These are phyloP conservation scores for Parnassius apollo DNA, from an alignment of 2,888 invertebrate genomes.

Conservation along the genomic window DNA sequence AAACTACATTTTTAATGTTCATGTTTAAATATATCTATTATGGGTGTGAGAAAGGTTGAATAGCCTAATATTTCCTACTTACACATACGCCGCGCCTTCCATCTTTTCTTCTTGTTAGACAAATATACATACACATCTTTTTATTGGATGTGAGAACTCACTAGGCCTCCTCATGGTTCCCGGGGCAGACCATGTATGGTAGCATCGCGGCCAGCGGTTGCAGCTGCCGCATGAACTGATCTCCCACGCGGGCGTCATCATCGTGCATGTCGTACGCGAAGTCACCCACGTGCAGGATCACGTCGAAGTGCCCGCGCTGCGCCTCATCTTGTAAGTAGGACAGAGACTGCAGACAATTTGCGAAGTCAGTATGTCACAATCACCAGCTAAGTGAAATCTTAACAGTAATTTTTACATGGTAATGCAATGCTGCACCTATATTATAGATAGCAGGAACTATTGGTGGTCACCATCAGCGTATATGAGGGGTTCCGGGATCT, in stretches of 20 bases:
- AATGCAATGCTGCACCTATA: too few species aligned
- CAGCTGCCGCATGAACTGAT: conserved; percentile 96
- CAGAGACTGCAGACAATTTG: conserved; percentile 68
- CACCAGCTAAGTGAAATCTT: background rate
- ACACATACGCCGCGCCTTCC: too few species aligned
- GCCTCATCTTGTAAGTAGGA: conserved; percentile 92
- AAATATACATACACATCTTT: too few species aligned
- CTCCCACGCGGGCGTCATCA: conserved; percentile 90
- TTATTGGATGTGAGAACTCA: conserved; percentile 63
- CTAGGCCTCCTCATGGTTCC: conserved; percentile 94
- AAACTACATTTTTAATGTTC: too few species aligned
- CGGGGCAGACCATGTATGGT: conserved; percentile 96
- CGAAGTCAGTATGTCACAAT: background rate
- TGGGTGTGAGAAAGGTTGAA: too few species aligned
- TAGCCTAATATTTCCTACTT: too few species aligned
- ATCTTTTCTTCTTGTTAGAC: too few species aligned
- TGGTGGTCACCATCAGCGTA: background rate
- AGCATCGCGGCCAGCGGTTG: conserved; percentile 93
- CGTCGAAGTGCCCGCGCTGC: conserved; percentile 89
- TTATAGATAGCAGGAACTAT: too few species aligned
- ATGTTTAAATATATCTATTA: too few species aligned
- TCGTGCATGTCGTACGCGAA: conserved; percentile 97
- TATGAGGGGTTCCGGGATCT: too few species aligned
- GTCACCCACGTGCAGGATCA: conserved; percentile 95
- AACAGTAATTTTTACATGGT: too few species aligned